Evolutionary conservation across 2,888 invertebrate genomes (phyloP).

Genomic region (Yponomeuta evonymella): DNA sequence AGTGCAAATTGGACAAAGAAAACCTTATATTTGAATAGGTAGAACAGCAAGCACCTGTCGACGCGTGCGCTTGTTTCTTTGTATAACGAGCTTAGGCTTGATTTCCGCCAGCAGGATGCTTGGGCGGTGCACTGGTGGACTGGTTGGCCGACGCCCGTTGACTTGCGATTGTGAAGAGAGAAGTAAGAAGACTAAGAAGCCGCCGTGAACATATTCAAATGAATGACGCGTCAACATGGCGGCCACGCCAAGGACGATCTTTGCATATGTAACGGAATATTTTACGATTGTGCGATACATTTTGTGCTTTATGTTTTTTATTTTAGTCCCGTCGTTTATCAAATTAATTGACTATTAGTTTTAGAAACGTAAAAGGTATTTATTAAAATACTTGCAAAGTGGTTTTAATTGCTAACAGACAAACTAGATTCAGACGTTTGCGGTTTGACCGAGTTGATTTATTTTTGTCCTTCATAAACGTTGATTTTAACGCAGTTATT

Average conservation of each 20-base stretch:
- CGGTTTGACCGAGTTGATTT: neutral
- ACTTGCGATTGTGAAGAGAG: no score
- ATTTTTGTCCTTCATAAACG: conserved; percentile 6
- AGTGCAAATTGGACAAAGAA: neutral
- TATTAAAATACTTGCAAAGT: conserved; percentile 9
- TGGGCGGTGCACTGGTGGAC: no score
- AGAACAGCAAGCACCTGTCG: conserved; percentile 14
- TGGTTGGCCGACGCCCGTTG: no score
- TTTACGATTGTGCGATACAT: conserved; percentile 31
- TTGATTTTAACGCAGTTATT: neutral
- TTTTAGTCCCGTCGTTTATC: conserved; percentile 14
- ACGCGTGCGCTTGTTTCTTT: conserved; percentile 19
- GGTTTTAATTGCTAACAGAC: conserved; percentile 7
- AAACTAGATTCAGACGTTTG: neutral
- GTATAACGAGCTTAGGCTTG: conserved; percentile 31
- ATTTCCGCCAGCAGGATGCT: conserved; percentile 40
- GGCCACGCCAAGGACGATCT: conserved; percentile 63
- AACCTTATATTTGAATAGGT: neutral
- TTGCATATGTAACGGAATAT: conserved; percentile 61
- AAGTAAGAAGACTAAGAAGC: no score
- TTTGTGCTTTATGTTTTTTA: conserved; percentile 24
- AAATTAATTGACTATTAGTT: conserved; percentile 12
- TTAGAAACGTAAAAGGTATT: conserved; percentile 1
- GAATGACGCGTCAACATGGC: conserved; percentile 56
- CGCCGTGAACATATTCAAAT: conserved; percentile 60